These are phyloP conservation scores for Melanargia galathea DNA, from an alignment of 2,888 invertebrate genomes.

Conservation along the genomic window DNA sequence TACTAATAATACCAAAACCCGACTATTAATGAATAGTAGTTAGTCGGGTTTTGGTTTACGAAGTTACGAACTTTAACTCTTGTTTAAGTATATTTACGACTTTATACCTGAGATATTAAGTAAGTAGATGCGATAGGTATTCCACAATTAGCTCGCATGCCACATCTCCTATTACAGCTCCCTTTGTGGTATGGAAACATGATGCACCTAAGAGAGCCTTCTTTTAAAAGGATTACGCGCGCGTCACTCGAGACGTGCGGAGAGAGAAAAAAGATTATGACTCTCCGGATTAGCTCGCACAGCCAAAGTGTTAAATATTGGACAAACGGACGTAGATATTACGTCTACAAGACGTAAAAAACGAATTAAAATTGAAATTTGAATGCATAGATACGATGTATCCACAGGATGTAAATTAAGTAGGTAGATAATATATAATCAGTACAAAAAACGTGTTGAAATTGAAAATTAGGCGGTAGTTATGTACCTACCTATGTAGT, in stretches of 20 bases:
- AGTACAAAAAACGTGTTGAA: too few species aligned
- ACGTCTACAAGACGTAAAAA: not conserved
- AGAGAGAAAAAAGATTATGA: conserved; percentile 56
- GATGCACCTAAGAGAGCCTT: conserved; percentile 59
- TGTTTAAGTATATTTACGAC: too few species aligned
- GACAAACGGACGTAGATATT: conserved; percentile 41
- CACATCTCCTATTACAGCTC: conserved; percentile 60
- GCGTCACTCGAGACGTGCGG: conserved; percentile 68
- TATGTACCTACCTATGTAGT: too few species aligned
- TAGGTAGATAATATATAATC: too few species aligned
- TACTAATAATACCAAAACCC: too few species aligned
- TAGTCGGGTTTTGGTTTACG: too few species aligned
- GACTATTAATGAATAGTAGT: too few species aligned
- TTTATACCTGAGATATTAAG: too few species aligned
- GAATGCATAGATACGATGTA: too few species aligned
- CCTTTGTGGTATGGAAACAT: conserved; percentile 67
- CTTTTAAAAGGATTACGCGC: conserved; percentile 81
- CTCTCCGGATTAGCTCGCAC: conserved; percentile 79
- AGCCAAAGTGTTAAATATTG: conserved; percentile 83
- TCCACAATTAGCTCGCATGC: conserved; percentile 41
- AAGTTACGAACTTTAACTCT: too few species aligned
- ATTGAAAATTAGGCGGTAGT: too few species aligned
- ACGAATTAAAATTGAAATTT: not conserved
- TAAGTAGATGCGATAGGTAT: conserved; percentile 7
- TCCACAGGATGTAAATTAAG: too few species aligned